A percentile compares a stretch with the other conserved stretches of the same genome.
These are phyloP conservation scores for Polymixis flavicincta DNA, from an alignment of 2,888 invertebrate genomes.

Conservation along the genomic window DNA sequence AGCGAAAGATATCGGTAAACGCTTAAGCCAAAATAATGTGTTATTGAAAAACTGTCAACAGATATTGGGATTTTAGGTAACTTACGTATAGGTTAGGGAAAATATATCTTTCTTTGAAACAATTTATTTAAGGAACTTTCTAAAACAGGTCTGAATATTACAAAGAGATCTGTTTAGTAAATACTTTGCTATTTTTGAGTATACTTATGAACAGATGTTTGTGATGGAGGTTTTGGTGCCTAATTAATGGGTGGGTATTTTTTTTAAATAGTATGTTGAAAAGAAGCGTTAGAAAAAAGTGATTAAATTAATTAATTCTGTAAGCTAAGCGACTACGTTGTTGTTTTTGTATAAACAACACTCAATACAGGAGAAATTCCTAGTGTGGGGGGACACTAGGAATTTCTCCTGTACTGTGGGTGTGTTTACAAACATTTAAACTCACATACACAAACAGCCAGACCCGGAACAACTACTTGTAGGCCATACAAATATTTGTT, in stretches of 20 bases:
- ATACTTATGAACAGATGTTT: background rate
- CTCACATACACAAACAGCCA: no score
- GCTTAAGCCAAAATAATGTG: background rate
- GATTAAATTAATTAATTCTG: no score
- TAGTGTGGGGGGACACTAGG: no score
- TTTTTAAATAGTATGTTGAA: no score
- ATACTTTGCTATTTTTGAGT: constrained; percentile 9
- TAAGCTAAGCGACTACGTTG: no score
- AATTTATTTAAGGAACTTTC: constrained; percentile 32
- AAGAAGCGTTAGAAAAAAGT: background rate
- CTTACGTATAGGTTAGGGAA: background rate
- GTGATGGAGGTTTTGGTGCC: background rate
- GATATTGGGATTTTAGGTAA: background rate
- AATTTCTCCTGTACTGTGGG: no score
- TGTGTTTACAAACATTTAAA: no score
- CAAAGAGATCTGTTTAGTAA: constrained; percentile 11
- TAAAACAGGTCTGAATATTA: constrained; percentile 13
- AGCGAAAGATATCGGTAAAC: background rate
- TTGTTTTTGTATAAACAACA: no score
- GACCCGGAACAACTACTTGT: no score
- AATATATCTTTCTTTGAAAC: constrained; percentile 12
- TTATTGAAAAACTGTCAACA: background rate
- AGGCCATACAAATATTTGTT: no score
- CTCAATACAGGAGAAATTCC: no score
- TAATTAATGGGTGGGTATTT: no score